Evolutionary conservation across 1,140 invertebrate species (phyloP).

Genomic region (Halyomorpha halys): DNA sequence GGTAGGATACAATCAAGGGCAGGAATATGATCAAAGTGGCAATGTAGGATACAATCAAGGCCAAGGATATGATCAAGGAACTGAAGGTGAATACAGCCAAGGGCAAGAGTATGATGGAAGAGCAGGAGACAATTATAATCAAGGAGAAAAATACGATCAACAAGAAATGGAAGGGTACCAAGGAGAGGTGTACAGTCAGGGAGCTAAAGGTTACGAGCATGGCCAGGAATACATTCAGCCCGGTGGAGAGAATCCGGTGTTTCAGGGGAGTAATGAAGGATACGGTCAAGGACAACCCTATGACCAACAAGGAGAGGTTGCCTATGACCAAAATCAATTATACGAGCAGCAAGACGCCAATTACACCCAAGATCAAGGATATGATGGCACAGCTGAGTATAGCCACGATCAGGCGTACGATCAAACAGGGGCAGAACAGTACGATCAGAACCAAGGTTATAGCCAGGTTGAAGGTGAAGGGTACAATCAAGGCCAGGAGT

Average conservation of each 20-base stretch:
- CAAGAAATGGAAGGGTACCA: not conserved
- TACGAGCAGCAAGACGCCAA: too few species aligned
- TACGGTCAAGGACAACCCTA: not conserved
- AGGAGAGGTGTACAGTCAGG: not conserved
- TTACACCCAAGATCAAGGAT: not conserved
- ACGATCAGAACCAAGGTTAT: not conserved
- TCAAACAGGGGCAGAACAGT: not conserved
- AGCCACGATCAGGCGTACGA: not conserved
- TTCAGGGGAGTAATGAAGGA: slow-evolving; percentile 3
- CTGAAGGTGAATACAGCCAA: not conserved
- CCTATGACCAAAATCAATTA: too few species aligned
- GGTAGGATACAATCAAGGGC: not conserved
- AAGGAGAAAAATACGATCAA: slow-evolving; percentile 4
- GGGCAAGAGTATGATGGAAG: not conserved
- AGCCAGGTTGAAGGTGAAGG: not conserved
- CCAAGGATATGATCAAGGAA: slow-evolving; percentile 7
- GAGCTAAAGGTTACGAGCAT: not conserved
- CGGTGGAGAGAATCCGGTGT: not conserved
- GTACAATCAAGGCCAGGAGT: not conserved
- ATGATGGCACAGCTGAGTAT: not conserved
- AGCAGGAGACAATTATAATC: not conserved
- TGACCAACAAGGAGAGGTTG: not conserved
- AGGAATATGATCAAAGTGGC: slow-evolving; percentile 2
- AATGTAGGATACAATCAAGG: not conserved
- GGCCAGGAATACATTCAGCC: not conserved